Percentiles rank a stretch among this genome's conserved stretches.
Conservation (phyloP, 2,113 vertebrate species). For the Falco punctatus region DNA sequence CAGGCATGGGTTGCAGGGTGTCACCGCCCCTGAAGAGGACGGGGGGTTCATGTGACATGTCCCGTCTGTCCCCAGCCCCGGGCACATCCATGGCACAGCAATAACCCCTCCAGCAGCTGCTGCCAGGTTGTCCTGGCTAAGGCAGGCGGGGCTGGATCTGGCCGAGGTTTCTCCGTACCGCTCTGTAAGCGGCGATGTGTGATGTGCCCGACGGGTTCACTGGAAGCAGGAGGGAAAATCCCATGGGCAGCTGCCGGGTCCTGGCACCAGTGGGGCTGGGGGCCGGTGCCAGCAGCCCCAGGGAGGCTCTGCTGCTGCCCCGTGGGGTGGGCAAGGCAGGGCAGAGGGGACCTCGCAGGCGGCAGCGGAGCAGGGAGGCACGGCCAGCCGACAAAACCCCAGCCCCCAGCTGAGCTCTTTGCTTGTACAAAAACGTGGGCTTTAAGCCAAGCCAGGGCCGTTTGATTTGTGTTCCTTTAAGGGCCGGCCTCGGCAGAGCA, state of each 20-base stretch:
- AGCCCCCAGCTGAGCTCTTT: background rate
- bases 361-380: background rate
- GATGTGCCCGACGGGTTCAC: fast-evolving
- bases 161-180: background rate
- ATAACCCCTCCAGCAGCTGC: background rate
- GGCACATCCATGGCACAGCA: background rate
- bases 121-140: background rate
- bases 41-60: background rate
- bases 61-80: background rate
- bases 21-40: fast-evolving
- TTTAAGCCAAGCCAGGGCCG: background rate
- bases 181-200: background rate
- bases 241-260: background rate
- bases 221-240: background rate
- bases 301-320: background rate
- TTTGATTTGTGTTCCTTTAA: background rate
- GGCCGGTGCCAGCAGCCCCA: background rate
- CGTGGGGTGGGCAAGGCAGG: background rate
- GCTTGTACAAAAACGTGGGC: background rate
- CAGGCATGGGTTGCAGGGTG: background rate
- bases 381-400: background rate
- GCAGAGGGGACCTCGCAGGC: background rate
- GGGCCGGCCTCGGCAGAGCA: background rate
- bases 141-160: background rate
- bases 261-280: background rate